phyloP scores from a whole-genome alignment of 2,888 invertebrate genomes.

The Harpalus rubripes region DNA sequence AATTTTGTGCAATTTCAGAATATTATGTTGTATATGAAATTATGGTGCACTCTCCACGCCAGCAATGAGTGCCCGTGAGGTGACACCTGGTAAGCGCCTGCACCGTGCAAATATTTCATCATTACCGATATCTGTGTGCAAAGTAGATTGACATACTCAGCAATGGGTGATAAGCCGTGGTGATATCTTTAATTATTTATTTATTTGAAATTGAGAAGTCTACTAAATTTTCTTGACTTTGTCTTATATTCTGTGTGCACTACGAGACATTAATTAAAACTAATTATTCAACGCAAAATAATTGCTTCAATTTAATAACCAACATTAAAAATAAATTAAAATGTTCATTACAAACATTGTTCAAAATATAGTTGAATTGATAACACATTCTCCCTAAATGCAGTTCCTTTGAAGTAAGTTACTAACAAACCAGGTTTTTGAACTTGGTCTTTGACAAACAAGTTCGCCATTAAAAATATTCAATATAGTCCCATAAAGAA shows the following conservation, averaged over 20 bases:
- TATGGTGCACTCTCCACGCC: too few species aligned
- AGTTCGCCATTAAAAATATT: slow-evolving; percentile 33
- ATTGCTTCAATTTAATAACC: slow-evolving; percentile 23
- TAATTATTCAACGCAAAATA: slow-evolving; percentile 5
- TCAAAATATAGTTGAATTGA: slow-evolving; percentile 9
- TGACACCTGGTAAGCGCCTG: too few species aligned
- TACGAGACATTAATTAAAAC: slow-evolving; percentile 40
- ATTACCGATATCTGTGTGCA: too few species aligned
- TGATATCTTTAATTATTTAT: too few species aligned
- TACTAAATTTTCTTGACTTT: neutral
- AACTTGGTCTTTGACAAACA: slow-evolving; percentile 35
- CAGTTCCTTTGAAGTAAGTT: slow-evolving; percentile 40
- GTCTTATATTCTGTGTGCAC: neutral
- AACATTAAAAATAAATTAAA: slow-evolving; percentile 36
- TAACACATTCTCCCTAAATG: slow-evolving; percentile 12
- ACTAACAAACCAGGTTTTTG: slow-evolving; percentile 40
- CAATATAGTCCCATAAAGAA: slow-evolving; percentile 30
- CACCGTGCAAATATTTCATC: too few species aligned
- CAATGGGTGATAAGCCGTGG: too few species aligned
- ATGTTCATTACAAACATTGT: slow-evolving; percentile 30
- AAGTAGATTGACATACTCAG: too few species aligned
- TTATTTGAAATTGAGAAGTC: too few species aligned
- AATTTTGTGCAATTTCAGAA: neutral
- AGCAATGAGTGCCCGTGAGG: too few species aligned
- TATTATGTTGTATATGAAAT: neutral